Conservation (phyloP, 2,888 invertebrate genomes). For the Pasiphila rectangulata region DNA sequence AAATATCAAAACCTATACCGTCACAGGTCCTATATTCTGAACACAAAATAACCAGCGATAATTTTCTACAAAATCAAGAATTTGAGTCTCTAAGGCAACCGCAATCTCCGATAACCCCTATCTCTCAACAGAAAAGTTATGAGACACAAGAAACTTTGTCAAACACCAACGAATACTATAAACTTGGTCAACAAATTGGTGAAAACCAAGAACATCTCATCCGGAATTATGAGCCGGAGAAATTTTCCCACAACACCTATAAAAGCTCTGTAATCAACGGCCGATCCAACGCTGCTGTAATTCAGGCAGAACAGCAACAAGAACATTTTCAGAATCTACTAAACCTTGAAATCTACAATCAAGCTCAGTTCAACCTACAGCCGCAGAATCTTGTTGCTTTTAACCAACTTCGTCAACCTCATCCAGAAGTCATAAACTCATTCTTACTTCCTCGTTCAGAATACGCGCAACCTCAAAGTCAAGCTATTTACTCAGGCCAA, state of each 20-base stretch:
- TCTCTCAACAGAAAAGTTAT: conserved; percentile 7
- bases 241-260: neutral
- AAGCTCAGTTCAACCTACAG: neutral
- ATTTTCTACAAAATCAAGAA: conserved; percentile 10
- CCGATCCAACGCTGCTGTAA: neutral
- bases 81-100: neutral
- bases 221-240: conserved; percentile 6
- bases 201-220: neutral
- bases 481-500: conserved; percentile 20
- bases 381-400: neutral
- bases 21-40: conserved; percentile 63
- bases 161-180: neutral
- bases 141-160: conserved; percentile 6
- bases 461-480: conserved; percentile 1
- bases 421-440: neutral
- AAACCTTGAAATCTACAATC: conserved; percentile 5
- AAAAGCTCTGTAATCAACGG: neutral
- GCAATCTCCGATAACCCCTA: neutral
- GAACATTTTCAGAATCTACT: conserved; percentile 12
- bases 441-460: conserved; percentile 3
- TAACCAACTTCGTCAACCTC: conserved; percentile 2
- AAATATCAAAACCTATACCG: conserved; percentile 59
- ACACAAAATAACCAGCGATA: conserved; percentile 49
- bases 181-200: neutral
- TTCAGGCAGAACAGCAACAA: neutral